Evolutionary conservation across 2,888 invertebrate species (phyloP).

Genomic region (Tipula helvola): DNA sequence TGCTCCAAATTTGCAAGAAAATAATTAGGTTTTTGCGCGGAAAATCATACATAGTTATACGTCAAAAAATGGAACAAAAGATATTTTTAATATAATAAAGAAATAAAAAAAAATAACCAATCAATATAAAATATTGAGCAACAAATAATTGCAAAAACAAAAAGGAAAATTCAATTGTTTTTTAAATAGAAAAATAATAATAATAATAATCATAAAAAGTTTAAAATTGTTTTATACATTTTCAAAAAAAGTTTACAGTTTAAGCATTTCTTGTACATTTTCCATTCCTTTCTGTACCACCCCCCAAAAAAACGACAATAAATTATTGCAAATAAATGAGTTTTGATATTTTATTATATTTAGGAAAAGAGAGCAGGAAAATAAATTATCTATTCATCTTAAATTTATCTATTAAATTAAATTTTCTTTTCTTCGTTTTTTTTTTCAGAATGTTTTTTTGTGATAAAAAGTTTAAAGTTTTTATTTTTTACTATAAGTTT

Average conservation of each 20-base stretch:
- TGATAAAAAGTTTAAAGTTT: background rate
- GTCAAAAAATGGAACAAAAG: no score
- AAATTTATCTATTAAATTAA: background rate
- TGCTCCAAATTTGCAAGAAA: no score
- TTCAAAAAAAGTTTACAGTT: background rate
- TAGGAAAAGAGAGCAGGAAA: background rate
- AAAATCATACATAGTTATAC: no score
- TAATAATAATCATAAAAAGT: background rate
- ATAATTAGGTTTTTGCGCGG: no score
- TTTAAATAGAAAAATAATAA: no score
- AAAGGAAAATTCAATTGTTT: no score
- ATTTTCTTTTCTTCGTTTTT: background rate
- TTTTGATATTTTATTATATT: background rate
- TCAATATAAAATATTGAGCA: no score
- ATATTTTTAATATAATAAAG: no score
- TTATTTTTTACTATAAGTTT: no score
- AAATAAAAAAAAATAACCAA: no score
- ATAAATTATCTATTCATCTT: background rate
- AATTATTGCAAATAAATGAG: background rate
- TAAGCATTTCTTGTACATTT: background rate
- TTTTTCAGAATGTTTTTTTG: background rate
- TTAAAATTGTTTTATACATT: background rate
- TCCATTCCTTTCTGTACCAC: background rate
- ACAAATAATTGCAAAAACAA: no score
- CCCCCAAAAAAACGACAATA: background rate